Evolutionary conservation across 2,888 invertebrate species (phyloP), one percentile per base, ranked within the genome.

Genomic region (Drosophila diplacantha): DNA sequence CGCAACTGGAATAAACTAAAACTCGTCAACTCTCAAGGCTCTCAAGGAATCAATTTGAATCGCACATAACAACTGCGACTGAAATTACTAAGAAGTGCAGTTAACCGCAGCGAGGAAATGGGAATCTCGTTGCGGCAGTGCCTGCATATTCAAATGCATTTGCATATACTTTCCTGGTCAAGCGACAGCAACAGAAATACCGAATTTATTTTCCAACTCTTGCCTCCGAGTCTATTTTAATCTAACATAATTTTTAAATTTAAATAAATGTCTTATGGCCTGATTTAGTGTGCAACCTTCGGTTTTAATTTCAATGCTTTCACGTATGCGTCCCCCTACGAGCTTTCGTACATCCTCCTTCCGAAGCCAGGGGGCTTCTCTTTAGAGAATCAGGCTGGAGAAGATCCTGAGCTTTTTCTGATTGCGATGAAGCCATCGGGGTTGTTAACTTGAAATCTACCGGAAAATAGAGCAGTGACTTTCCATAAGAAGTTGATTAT

Each of bases 21-120:
- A 61, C 60, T 62, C 62, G 62, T 62, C 62, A 62, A 69, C 60
- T 55, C 66, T 64, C 56, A 55, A 64, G 58, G 51, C 52, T 58
- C 46, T 53, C 32, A 35, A 20, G 31, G 41, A 67, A 66, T 66
- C 66, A 67, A 66, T 67, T 67, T 58, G 47, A 66, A 65, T 34
- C 50, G 60, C 59, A 59, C 50, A 68, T 61, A 69, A 59, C 59
- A 67, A 53, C 38, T 66, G 50, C 47, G 26, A 38, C 52, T 53
- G 39, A 46, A 66, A 57, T 47, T 18, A 41, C 53, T 34, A 38
- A 50, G 46, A 67, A 68, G 69, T 47, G 47, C 67, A 54, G 47
- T 55, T 52, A 51, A 56, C 68, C 56, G 47, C 56, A 68, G 47
- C 52, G 39, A 43, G 44, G 20, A 49, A 43, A 68, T 49, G 31